phyloP scores from a whole-genome alignment of 2,113 vertebrate genomes.

The Eidolon helvum region DNA sequence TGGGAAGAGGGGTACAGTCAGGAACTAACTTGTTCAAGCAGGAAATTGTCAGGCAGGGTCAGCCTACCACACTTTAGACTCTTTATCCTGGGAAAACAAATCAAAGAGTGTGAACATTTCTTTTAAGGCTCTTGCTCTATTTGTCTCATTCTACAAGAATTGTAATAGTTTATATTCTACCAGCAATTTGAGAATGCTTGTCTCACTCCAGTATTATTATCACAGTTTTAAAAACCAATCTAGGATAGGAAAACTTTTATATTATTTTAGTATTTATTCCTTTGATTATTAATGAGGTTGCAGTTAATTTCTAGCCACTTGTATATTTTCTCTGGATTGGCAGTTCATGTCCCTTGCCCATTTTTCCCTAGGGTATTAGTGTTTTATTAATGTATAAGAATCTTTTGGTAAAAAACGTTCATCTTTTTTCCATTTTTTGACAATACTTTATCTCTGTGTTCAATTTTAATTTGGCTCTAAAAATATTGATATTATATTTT shows the following conservation, averaged over 20 bases:
- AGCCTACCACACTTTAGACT: no score
- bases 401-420: background rate
- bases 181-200: background rate
- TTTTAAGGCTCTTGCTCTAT: background rate
- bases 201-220: background rate
- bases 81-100: background rate
- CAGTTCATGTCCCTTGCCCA: background rate
- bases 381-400: background rate
- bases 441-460: background rate
- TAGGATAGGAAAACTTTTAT: background rate
- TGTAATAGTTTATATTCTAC: background rate
- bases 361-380: background rate
- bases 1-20: no score
- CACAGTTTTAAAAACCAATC: background rate
- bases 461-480: background rate
- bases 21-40: no score
- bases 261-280: background rate
- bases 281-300: background rate
- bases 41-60: no score
- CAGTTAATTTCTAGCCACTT: background rate
- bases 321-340: background rate
- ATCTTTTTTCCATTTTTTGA: background rate
- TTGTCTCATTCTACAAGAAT: background rate
- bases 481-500: constrained; percentile 1
- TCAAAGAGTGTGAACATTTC: background rate